A percentile compares a stretch with the other conserved stretches of the same genome.
Evolutionary conservation across 2,888 invertebrate species (phyloP).

Genomic region (Himalopsyche kuldschensis): DNA sequence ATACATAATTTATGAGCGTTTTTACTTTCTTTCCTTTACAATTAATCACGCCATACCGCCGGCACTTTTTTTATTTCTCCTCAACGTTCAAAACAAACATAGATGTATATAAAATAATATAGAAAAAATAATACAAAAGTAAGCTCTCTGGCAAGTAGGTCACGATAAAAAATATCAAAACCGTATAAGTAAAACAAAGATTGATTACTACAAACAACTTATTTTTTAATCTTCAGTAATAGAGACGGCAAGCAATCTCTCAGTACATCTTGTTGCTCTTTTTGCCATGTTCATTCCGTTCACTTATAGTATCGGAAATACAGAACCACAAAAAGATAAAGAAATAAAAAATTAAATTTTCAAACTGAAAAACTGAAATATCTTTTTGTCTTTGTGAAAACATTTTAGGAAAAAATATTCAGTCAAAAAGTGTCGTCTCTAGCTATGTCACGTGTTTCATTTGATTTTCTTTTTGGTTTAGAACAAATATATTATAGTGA

Average conservation of each 20-base stretch:
- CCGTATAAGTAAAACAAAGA: constrained; percentile 17
- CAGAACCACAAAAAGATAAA: too few species aligned
- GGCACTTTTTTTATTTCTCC: background rate
- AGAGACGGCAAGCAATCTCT: background rate
- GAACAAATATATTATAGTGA: too few species aligned
- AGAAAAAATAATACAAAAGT: background rate
- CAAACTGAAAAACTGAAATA: too few species aligned
- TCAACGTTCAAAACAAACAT: background rate
- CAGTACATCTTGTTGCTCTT: background rate
- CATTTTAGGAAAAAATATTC: too few species aligned
- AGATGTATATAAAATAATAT: background rate
- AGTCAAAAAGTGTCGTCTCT: too few species aligned
- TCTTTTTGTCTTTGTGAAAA: too few species aligned
- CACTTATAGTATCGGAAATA: background rate
- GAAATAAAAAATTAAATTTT: too few species aligned
- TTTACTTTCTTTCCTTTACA: constrained; percentile 7
- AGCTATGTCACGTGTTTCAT: too few species aligned
- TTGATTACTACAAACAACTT: constrained; percentile 12
- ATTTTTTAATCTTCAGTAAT: constrained; percentile 17
- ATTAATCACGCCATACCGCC: constrained; percentile 8
- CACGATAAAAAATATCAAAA: constrained; percentile 10
- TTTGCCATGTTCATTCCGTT: background rate
- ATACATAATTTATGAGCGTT: constrained; percentile 2
- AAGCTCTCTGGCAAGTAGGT: background rate
- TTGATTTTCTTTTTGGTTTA: too few species aligned